Conservation (phyloP, 2,113 vertebrate genomes). For the Phyllostomus discolor region DNA sequence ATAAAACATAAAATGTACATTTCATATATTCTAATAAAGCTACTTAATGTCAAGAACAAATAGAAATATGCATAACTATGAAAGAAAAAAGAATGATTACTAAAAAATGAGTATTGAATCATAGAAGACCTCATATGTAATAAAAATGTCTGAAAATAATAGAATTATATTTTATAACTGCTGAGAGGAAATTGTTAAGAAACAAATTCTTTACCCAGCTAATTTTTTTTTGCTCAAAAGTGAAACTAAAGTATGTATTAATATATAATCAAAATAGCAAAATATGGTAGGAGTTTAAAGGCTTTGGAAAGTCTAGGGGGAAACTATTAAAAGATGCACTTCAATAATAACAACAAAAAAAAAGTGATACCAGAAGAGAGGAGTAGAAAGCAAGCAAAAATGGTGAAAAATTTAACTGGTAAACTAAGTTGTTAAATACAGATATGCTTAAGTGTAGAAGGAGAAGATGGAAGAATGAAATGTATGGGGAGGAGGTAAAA, state of each 20-base stretch:
- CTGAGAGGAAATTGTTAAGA: background rate
- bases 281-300: background rate
- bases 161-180: background rate
- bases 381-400: background rate
- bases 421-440: background rate
- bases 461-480: background rate
- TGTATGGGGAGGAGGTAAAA: background rate
- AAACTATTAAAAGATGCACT: background rate
- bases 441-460: background rate
- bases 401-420: background rate
- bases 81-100: background rate
- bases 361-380: background rate
- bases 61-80: background rate
- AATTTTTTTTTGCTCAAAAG: conserved; percentile 1
- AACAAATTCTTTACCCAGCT: background rate
- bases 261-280: background rate
- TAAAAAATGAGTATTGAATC: background rate
- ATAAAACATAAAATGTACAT: background rate
- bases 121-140: background rate
- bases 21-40: background rate
- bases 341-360: background rate
- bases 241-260: background rate
- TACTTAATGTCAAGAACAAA: background rate
- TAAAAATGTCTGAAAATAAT: background rate
- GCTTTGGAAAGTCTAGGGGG: background rate